Evolutionary conservation across 1,140 invertebrate genomes (phyloP).

Genomic region (Dinothrombium tinctorium): DNA sequence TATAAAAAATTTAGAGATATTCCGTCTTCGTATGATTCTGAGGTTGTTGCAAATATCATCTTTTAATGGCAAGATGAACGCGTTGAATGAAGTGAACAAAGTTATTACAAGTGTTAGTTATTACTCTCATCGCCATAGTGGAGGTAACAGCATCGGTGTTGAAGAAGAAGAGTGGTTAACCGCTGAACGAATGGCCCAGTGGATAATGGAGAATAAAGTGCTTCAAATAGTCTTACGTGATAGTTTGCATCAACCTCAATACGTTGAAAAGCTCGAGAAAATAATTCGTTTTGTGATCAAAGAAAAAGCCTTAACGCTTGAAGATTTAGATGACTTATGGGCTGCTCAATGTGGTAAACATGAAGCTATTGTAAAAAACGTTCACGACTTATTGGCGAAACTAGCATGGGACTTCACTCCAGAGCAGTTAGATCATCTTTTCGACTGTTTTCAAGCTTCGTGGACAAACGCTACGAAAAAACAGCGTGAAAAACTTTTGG

Average conservation of each 20-base stretch:
- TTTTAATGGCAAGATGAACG: slow-evolving; percentile 98
- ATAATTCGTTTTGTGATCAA: slow-evolving; percentile 90
- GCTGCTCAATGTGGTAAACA: slow-evolving; percentile 82
- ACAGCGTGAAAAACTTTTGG: slow-evolving; percentile 79
- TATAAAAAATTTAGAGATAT: slow-evolving; percentile 51
- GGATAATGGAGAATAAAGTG: slow-evolving; percentile 89
- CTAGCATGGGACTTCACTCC: slow-evolving; percentile 94
- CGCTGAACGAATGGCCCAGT: slow-evolving; percentile 74
- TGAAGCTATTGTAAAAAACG: slow-evolving; percentile 86
- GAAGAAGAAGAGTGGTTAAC: slow-evolving; percentile 82
- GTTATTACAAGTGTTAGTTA: slow-evolving; percentile 72
- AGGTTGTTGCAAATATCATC: slow-evolving; percentile 85
- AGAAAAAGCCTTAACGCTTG: slow-evolving; percentile 64
- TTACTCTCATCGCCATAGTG: slow-evolving; percentile 31
- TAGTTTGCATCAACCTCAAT: slow-evolving; percentile 83
- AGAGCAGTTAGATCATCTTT: slow-evolving; percentile 86
- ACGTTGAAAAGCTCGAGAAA: slow-evolving; percentile 93
- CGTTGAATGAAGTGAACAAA: slow-evolving; percentile 94
- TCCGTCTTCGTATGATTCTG: slow-evolving; percentile 85
- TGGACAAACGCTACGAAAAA: slow-evolving; percentile 90
- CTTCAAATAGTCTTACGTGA: slow-evolving; percentile 82
- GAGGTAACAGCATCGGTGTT: not conserved
- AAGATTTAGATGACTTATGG: slow-evolving; percentile 86
- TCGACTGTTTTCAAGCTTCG: slow-evolving; percentile 84
- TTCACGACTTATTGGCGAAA: slow-evolving; percentile 86